phyloP scores from a whole-genome alignment of 37 sponge, comb jelly and placozoan genomes.

The Bolinopsis microptera region DNA sequence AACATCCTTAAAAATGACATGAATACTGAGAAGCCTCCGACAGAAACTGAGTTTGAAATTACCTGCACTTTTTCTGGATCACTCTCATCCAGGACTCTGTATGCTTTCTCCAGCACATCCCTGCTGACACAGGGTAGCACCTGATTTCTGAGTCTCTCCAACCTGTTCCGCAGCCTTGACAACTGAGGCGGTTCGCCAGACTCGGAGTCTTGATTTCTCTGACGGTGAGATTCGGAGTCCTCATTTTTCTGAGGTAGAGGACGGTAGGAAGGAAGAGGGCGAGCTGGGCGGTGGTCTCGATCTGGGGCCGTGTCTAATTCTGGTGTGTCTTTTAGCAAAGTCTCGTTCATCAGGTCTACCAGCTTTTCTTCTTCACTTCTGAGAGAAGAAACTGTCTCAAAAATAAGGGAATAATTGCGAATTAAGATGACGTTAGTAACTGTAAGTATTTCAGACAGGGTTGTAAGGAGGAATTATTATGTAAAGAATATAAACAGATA shows the following conservation, averaged over 20 bases:
- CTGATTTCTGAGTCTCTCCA: constrained; percentile 52
- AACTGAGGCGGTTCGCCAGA: not conserved
- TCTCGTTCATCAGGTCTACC: constrained; percentile 1
- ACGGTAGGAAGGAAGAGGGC: not conserved
- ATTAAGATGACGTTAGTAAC: too few species aligned
- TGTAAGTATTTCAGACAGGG: too few species aligned
- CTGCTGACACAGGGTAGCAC: constrained; percentile 62
- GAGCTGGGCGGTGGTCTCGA: not conserved
- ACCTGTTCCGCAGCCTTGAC: constrained; percentile 30
- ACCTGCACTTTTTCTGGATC: constrained; percentile 65
- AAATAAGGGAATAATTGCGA: too few species aligned
- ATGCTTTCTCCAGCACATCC: constrained; percentile 64
- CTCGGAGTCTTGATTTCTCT: too few species aligned
- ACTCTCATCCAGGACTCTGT: constrained; percentile 56
- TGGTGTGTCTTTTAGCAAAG: not conserved
- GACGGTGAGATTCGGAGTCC: too few species aligned
- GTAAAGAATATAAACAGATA: too few species aligned
- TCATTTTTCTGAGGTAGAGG: not conserved
- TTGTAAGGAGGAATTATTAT: too few species aligned
- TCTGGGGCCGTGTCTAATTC: not conserved
- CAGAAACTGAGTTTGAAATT: too few species aligned
- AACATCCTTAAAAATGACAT: too few species aligned
- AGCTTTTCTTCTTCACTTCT: constrained; percentile 26
- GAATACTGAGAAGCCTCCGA: too few species aligned
- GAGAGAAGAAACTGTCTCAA: not conserved